Percentiles rank a stretch among this genome's conserved stretches.
These are phyloP conservation scores for Medauroidea extradentata DNA, from an alignment of 1,140 invertebrate species.

Conservation along the genomic window DNA sequence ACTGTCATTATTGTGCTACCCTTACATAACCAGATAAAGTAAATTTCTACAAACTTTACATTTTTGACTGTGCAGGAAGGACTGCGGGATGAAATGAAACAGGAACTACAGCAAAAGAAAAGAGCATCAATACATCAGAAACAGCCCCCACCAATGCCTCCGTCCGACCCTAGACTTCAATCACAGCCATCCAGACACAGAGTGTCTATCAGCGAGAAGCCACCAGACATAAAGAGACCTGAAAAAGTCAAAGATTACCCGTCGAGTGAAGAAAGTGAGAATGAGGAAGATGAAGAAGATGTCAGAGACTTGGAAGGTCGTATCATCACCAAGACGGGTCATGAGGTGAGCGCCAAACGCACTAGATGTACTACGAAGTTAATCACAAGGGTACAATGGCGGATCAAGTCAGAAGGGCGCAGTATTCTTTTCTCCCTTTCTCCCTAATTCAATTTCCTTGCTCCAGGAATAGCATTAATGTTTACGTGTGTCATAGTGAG, in stretches of 20 bases:
- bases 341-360: constrained; percentile 62
- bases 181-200: background rate
- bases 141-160: constrained; percentile 6
- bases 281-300: constrained; percentile 68
- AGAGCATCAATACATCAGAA: constrained; percentile 9
- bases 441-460: too few species aligned
- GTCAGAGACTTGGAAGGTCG: constrained; percentile 70
- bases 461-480: too few species aligned
- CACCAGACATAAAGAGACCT: background rate
- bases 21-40: too few species aligned
- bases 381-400: too few species aligned
- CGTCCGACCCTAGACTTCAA: background rate
- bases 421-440: too few species aligned
- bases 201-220: background rate
- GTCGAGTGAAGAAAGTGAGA: constrained; percentile 43
- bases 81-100: constrained; percentile 33
- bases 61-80: constrained; percentile 29
- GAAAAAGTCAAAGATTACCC: constrained; percentile 2
- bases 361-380: too few species aligned
- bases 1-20: too few species aligned
- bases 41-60: too few species aligned
- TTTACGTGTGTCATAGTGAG: too few species aligned
- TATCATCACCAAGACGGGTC: constrained; percentile 66
- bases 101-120: constrained; percentile 27
- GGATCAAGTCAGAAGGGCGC: too few species aligned